Evolutionary conservation across 2,113 vertebrate genomes (phyloP), one percentile per base, ranked within the genome.

Genomic region (Psilopsiagon aurifrons): DNA sequence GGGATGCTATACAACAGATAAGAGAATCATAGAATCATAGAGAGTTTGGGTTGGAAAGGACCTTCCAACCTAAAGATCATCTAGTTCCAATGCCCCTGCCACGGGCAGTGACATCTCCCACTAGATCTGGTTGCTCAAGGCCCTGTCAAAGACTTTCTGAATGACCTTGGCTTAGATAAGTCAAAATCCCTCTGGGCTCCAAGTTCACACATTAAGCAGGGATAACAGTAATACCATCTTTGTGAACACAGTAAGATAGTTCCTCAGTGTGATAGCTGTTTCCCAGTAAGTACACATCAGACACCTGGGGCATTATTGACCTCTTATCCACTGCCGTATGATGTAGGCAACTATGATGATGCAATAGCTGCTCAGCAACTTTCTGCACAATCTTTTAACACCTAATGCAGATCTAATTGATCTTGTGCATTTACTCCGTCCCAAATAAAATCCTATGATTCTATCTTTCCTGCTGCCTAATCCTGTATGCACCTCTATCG

Each of bases 301-400:
- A 20, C 16, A 89, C 16, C 6, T 43, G 23, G 10, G 39, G 49
- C 37, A 9, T 7, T 57, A 59, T 1, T 75, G 47, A 44, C 23
- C 23, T 69, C 67, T 66, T 73, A n/a, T 0, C 2, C 41, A 41
- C 16, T 73, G 35, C 41, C 70, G 19, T 63, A n/a, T 11, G 24
- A 69, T 29, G 31, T 47, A 52, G 81, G 41, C 31, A 49, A 47
- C 8, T 22, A 46, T 31, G 66, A 82, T 27, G 29, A 77, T 77
- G 70, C 18, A 88, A 57, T 69, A 69, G 37, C 27, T 80, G 28
- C 18, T 95, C 57, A 71, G 55, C 10, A 75, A 22, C 27, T 31
- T 71, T 64, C 43, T 81, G 55, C 0, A 0, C 8, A 55, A 13
- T 23, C 76, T 37, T 20, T 0, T 55, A 78, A 47, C 6, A 70